Evolutionary conservation across 1,140 invertebrate genomes (phyloP).

Genomic region (Nomia melanderi): DNA sequence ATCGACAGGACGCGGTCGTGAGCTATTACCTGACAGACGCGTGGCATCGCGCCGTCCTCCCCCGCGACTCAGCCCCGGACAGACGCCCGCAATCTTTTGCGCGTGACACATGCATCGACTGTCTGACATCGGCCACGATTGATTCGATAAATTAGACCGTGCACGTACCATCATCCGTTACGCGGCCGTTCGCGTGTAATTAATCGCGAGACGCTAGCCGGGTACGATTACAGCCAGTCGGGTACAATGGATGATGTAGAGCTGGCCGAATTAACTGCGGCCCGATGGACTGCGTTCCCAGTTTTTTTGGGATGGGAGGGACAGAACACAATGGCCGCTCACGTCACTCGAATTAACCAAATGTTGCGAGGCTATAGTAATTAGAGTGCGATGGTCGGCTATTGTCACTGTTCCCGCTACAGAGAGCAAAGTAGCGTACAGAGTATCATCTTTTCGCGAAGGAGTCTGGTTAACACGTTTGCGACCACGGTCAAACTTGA

Average conservation of each 20-base stretch:
- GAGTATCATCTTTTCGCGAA: no score
- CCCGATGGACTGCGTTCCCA: no score
- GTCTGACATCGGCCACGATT: neutral
- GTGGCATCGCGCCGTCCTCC: slow-evolving; percentile 9
- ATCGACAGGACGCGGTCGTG: slow-evolving; percentile 15
- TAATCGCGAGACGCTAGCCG: neutral
- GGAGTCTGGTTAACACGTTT: no score
- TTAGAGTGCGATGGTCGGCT: no score
- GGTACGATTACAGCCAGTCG: neutral
- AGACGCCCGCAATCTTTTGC: slow-evolving; percentile 28
- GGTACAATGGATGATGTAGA: neutral
- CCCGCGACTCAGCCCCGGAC: neutral
- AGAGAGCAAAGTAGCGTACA: no score
- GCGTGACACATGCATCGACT: slow-evolving; percentile 12
- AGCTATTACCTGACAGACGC: slow-evolving; percentile 31
- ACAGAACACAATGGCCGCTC: no score
- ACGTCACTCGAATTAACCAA: no score
- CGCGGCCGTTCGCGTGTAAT: neutral
- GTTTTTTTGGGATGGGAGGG: neutral
- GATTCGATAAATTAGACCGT: slow-evolving; percentile 4
- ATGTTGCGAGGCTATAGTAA: no score
- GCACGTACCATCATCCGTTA: neutral
- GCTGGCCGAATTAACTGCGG: neutral
- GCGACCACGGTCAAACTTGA: no score
- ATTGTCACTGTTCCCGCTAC: no score